Conservation (phyloP, 1,140 invertebrate genomes). For the Cyclina sinensis region DNA sequence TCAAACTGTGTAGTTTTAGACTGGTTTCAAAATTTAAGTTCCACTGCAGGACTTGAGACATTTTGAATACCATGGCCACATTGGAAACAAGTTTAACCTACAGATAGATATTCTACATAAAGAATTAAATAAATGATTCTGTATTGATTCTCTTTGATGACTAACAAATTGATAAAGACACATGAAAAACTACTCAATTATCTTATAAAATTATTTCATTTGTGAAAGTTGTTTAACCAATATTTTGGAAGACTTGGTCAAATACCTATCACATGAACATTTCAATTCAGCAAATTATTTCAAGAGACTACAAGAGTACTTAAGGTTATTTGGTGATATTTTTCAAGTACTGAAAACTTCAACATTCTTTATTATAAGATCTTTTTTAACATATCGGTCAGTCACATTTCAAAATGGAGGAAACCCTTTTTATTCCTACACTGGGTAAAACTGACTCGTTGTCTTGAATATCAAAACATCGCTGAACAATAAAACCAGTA, state of each 20-base stretch:
- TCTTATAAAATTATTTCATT: background rate
- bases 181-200: too few relatives aligned
- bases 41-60: too few relatives aligned
- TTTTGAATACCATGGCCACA: too few relatives aligned
- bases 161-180: too few relatives aligned
- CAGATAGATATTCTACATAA: too few relatives aligned
- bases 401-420: background rate
- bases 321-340: background rate
- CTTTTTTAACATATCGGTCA: background rate
- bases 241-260: background rate
- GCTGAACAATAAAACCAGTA: conserved; percentile 6
- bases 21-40: too few relatives aligned
- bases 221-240: background rate
- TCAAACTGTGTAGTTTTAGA: too few relatives aligned
- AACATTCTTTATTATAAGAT: background rate
- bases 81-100: too few relatives aligned
- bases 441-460: background rate
- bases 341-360: background rate
- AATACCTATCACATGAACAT: background rate
- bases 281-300: background rate
- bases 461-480: background rate
- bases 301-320: background rate
- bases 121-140: too few relatives aligned
- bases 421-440: background rate
- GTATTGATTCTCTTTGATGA: too few relatives aligned